A percentile compares a stretch with the other conserved stretches of the same genome.
phyloP scores from a whole-genome alignment of 2,113 vertebrate genomes.

The Ornithorhynchus anatinus region DNA sequence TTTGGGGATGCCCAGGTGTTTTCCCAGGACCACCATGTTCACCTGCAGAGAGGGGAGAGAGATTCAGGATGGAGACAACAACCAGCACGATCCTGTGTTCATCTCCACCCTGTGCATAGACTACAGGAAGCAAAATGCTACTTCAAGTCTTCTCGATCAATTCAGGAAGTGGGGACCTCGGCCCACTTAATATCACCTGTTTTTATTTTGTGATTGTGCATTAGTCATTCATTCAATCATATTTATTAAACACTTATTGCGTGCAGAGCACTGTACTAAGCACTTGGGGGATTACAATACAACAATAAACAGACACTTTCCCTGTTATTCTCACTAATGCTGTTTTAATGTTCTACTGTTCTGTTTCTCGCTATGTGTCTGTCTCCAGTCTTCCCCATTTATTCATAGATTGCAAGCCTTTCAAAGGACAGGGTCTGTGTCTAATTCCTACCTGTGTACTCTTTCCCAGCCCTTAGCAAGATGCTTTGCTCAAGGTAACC shows the following conservation, averaged over 20 bases:
- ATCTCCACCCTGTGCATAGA: background rate
- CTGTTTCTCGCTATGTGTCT: too few species aligned
- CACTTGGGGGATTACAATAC: too few species aligned
- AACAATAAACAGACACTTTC: too few species aligned
- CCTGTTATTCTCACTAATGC: too few species aligned
- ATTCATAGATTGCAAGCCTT: too few species aligned
- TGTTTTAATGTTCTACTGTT: too few species aligned
- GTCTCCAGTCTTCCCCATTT: too few species aligned
- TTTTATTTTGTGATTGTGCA: background rate
- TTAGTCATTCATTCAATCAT: too few species aligned
- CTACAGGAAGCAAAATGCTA: background rate
- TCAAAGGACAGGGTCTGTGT: too few species aligned
- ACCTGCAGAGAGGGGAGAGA: constrained; percentile 60
- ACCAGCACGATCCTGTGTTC: background rate
- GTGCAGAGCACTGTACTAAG: too few species aligned
- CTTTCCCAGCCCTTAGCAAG: background rate
- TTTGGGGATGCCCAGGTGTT: constrained; percentile 82
- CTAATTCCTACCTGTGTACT: too few species aligned
- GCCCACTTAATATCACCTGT: background rate
- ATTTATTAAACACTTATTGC: too few species aligned
- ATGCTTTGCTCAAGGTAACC: background rate
- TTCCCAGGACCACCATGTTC: constrained; percentile 84
- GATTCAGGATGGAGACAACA: background rate
- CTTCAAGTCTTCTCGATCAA: background rate
- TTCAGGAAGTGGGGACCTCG: background rate